A percentile compares a stretch with the other conserved stretches of the same genome.
phyloP scores from a whole-genome alignment of 1,140 invertebrate genomes.

The Tetraneura akinire region DNA sequence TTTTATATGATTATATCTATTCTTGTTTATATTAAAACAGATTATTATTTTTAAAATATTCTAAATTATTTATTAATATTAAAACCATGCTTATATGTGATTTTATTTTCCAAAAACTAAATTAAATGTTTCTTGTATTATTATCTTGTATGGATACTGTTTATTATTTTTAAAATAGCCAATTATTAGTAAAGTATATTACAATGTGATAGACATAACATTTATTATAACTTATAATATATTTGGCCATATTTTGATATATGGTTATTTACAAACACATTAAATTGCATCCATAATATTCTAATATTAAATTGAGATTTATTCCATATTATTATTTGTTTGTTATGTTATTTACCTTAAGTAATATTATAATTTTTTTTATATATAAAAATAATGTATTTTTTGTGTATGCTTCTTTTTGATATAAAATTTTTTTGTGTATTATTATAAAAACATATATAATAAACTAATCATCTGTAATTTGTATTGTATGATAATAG shows the following conservation, averaged over 20 bases:
- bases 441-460: constrained; percentile 48
- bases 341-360: constrained; percentile 43
- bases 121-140: constrained; percentile 41
- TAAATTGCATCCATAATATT: constrained; percentile 38
- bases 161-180: constrained; percentile 41
- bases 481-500: too few species aligned
- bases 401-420: neutral
- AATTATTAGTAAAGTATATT: constrained; percentile 2
- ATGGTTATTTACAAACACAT: constrained; percentile 31
- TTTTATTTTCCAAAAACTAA: constrained; percentile 43
- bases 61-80: constrained; percentile 42
- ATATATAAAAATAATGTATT: constrained; percentile 33
- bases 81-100: constrained; percentile 30
- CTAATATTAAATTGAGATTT: constrained; percentile 32
- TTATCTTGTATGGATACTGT: constrained; percentile 24
- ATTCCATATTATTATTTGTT: constrained; percentile 30
- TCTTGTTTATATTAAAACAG: constrained; percentile 27
- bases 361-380: constrained; percentile 38
- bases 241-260: constrained; percentile 37
- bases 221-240: constrained; percentile 47
- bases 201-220: constrained; percentile 26
- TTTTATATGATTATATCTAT: constrained; percentile 32
- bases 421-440: constrained; percentile 44
- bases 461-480: constrained; percentile 23
- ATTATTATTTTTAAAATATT: constrained; percentile 34